These are phyloP conservation scores for Chrysemys picta DNA, from an alignment of 2,113 vertebrate genomes.

Conservation along the genomic window DNA sequence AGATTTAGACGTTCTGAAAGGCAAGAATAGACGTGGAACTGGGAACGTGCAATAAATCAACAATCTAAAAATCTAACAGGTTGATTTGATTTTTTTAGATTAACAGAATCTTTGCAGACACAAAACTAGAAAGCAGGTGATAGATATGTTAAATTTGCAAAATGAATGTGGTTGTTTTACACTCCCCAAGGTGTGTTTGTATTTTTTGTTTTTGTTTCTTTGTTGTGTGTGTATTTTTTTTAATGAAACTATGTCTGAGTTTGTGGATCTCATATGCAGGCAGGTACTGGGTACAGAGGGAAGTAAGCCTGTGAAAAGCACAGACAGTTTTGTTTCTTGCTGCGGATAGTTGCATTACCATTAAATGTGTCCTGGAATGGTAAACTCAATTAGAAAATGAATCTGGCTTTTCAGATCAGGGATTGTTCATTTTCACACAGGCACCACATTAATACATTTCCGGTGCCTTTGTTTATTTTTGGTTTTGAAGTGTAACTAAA, in stretches of 20 bases:
- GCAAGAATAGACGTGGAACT: not conserved
- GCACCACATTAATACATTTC: not conserved
- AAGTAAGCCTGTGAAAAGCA: not conserved
- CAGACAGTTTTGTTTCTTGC: constrained; percentile 44
- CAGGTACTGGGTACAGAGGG: not conserved
- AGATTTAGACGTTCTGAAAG: constrained; percentile 51
- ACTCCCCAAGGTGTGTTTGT: not conserved
- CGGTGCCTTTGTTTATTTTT: not conserved
- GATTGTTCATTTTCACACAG: not conserved
- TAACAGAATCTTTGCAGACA: not conserved
- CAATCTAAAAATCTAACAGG: not conserved
- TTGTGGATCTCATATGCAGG: accelerated
- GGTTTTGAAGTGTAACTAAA: accelerated
- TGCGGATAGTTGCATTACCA: constrained; percentile 47
- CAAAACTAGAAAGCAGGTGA: not conserved
- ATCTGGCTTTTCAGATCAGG: not conserved
- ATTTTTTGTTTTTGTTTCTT: not conserved
- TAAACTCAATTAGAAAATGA: constrained; percentile 1
- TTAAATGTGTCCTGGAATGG: constrained; percentile 31
- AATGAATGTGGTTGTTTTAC: not conserved
- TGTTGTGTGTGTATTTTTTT: not conserved
- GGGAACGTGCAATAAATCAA: not conserved
- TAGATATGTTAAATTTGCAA: not conserved
- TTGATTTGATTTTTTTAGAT: not conserved
- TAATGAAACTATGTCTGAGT: not conserved